Conservation (phyloP, 2,797 vertebrate genomes). For the Toxotes lorentzi region DNA sequence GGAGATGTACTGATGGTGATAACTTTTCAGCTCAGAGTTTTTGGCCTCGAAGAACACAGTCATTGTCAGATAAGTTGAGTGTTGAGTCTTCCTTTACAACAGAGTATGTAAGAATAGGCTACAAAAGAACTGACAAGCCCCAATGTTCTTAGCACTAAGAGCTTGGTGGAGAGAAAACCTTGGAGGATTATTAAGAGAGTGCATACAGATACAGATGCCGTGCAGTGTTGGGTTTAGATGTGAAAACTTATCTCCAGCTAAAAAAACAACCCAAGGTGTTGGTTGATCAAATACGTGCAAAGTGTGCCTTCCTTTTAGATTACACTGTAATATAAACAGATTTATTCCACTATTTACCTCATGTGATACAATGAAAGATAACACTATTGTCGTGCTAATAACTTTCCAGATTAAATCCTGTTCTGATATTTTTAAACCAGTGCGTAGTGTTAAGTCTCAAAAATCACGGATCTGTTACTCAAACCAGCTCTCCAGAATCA, state of each 20-base stretch:
- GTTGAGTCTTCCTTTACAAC: constrained; percentile 29
- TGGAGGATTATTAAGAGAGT: constrained; percentile 25
- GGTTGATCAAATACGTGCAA: background rate
- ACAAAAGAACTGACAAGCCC: constrained; percentile 26
- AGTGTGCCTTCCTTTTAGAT: background rate
- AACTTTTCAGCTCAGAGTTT: constrained; percentile 35
- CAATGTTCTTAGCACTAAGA: constrained; percentile 13
- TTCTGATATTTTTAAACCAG: background rate
- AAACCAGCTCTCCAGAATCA: background rate
- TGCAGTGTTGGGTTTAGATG: too few relatives aligned
- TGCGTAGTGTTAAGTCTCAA: background rate
- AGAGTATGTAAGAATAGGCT: constrained; percentile 4
- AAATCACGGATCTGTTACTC: background rate
- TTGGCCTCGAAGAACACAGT: constrained; percentile 21
- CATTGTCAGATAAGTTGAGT: constrained; percentile 4
- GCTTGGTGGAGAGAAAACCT: constrained; percentile 16
- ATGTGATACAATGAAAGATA: background rate
- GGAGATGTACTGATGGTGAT: constrained; percentile 8
- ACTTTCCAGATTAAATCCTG: background rate
- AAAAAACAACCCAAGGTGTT: background rate
- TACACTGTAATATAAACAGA: background rate
- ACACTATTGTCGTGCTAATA: background rate
- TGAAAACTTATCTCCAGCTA: too few relatives aligned
- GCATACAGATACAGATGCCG: too few relatives aligned
- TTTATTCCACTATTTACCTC: background rate